Base-by-base conservation (phyloP, 1,140 invertebrate species). In the Calephelis virginiensis region DNA sequence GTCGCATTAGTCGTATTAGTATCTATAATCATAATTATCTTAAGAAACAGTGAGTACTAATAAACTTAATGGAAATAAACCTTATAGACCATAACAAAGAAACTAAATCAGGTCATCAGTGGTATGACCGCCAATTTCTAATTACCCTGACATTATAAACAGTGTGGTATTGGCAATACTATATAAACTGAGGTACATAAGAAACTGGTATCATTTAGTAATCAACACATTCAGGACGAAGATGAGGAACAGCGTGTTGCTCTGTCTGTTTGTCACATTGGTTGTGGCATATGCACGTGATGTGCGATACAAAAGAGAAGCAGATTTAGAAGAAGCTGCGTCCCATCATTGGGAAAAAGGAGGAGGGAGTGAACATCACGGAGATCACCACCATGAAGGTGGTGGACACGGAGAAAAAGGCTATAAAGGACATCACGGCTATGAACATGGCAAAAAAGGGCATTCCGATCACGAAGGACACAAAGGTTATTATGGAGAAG, bases 401-500 rank as follows among this genome's bases (percentile, higher is more conserved):
- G 93, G 94, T 49, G 92, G 92, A 43, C 70, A 76, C 12, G 78
- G 63, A 5, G 82, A 88, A 17, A 88, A 90, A 38, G 88, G 88
- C 12, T 93, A 95, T 88, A 93, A 95, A 68, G 91, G 90, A 28
- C 86, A 93, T 67, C 94, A 95, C 72, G 93, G 94, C 62, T 93
- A 92, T 72, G 93, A 95, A 68, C 92, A 94, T 66, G 94, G 93
- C 1, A 92, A 93, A 45, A 94, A 96, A 70, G 95, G 95, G 0
- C 94, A 96, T 76, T 93, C 95, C 69, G 93, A 94, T 56, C 94
- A 95, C 77, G 94, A 94, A 75, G 93, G 94, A 60, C 92, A 95
- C 53, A 93, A 93, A 63, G 94, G 94, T 3, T 93, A 96, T 77
- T 93, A 95, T 77, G 93, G 92, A 43, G 95, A 96, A 69, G 92